Conservation (phyloP, 2,888 invertebrate genomes). For the Drosophila affinis region DNA sequence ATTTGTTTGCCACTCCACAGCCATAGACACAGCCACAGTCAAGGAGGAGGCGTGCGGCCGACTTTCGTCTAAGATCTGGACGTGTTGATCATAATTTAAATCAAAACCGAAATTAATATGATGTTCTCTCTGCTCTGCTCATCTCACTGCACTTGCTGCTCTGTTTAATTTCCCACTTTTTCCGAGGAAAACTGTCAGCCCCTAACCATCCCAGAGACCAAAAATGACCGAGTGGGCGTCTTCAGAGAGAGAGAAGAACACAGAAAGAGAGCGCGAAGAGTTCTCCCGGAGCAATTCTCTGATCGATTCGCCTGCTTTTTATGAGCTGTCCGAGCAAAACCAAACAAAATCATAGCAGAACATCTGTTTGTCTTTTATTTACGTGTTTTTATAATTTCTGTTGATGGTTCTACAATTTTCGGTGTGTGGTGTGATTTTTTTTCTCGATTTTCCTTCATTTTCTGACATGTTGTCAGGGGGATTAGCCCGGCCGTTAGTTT, state of each 20-base stretch:
- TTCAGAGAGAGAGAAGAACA: too few relatives aligned
- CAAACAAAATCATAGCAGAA: slow-evolving; percentile 40
- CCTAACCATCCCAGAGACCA: slow-evolving; percentile 21
- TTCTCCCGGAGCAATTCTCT: not conserved
- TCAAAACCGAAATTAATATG: slow-evolving; percentile 70
- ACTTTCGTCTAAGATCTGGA: slow-evolving; percentile 21
- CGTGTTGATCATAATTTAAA: slow-evolving; percentile 67
- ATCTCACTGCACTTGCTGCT: slow-evolving; percentile 55
- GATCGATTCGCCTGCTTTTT: slow-evolving; percentile 16
- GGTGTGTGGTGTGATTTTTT: slow-evolving; percentile 14
- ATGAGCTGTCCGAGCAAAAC: slow-evolving; percentile 26
- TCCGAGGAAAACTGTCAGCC: slow-evolving; percentile 48
- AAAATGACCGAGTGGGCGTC: slow-evolving; percentile 6
- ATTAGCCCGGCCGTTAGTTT: slow-evolving; percentile 69
- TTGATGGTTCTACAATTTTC: slow-evolving; percentile 4
- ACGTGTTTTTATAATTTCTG: slow-evolving; percentile 26
- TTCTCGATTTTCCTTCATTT: slow-evolving; percentile 8
- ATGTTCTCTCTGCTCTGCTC: slow-evolving; percentile 15
- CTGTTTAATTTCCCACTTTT: slow-evolving; percentile 66
- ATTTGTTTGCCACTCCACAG: slow-evolving; percentile 31
- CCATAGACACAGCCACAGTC: not conserved
- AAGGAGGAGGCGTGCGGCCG: not conserved
- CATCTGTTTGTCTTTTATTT: slow-evolving; percentile 68
- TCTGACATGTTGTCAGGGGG: slow-evolving; percentile 68
- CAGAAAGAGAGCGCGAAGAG: not conserved